phyloP scores from a whole-genome alignment of 1,140 invertebrate species.

The Hirudo medicinalis region DNA sequence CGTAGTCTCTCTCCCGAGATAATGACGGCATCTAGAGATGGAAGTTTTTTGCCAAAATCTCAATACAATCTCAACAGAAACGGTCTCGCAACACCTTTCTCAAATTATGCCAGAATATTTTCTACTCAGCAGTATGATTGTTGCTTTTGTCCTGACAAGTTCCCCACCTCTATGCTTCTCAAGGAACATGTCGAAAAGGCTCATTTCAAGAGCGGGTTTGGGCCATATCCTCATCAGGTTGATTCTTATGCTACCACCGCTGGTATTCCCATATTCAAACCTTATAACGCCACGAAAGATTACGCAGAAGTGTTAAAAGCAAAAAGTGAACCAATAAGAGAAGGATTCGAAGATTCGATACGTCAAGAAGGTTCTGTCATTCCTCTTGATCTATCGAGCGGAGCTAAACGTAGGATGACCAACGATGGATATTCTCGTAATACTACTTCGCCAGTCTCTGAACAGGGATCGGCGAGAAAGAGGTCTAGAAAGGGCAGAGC shows the following conservation, averaged over 20 bases:
- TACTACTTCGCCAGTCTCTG: background rate
- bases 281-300: background rate
- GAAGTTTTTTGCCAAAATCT: background rate
- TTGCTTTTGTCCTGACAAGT: slow-evolving; percentile 4
- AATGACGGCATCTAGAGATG: background rate
- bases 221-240: too few species aligned
- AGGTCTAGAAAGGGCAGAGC: slow-evolving; percentile 64
- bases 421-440: slow-evolving; percentile 18
- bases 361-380: background rate
- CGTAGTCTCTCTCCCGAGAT: background rate
- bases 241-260: too few species aligned
- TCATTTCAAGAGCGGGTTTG: background rate
- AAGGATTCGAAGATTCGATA: too few species aligned
- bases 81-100: background rate
- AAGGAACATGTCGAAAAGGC: slow-evolving; percentile 3
- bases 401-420: background rate
- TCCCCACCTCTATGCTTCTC: background rate
- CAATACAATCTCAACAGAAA: background rate
- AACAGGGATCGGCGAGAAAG: slow-evolving; percentile 39
- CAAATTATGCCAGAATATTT: background rate
- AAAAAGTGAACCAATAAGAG: slow-evolving; percentile 4
- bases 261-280: background rate
- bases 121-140: background rate
- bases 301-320: background rate
- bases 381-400: background rate